Conservation (phyloP, 30 jellyfish, hydroid and myxozoan genomes). For the Hydractinia symbiolongicarpus region DNA sequence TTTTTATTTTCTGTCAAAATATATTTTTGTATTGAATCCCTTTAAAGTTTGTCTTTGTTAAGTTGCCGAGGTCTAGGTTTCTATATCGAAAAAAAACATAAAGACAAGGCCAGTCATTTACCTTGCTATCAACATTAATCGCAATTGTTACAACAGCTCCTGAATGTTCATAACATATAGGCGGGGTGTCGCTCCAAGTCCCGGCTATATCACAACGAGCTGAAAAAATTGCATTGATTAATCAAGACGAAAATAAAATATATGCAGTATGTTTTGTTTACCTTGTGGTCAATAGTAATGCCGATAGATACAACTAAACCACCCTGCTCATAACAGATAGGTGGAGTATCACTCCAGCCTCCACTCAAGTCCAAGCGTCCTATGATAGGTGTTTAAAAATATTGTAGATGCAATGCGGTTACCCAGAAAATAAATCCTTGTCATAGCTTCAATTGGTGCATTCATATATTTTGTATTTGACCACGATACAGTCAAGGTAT, state of each 20-base stretch:
- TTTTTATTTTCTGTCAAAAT: too few relatives aligned
- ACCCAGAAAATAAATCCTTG: not conserved
- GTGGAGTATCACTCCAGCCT: constrained; percentile 93
- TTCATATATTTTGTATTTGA: not conserved
- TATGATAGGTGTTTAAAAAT: not conserved
- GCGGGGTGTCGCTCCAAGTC: constrained; percentile 98
- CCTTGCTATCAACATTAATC: constrained; percentile 75
- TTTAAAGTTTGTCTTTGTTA: too few relatives aligned
- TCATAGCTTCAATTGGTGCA: not conserved
- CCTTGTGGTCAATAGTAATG: constrained; percentile 61
- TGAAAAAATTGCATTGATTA: constrained; percentile 16
- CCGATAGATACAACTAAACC: constrained; percentile 73
- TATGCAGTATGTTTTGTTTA: constrained; percentile 5
- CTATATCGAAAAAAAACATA: too few relatives aligned
- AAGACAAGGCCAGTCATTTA: constrained; percentile 6
- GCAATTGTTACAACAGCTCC: constrained; percentile 84
- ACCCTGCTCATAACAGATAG: constrained; percentile 81
- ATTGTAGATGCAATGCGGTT: not conserved
- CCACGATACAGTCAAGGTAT: too few relatives aligned
- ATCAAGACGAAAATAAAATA: not conserved
- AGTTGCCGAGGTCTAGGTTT: too few relatives aligned
- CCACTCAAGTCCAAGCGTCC: constrained; percentile 87
- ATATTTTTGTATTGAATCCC: too few relatives aligned
- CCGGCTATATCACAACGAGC: constrained; percentile 97
- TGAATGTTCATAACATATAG: constrained; percentile 93